Evolutionary conservation across 2,797 vertebrate species (phyloP), one percentile per base, ranked within the genome.

Genomic region (Dipus sagitta): DNA sequence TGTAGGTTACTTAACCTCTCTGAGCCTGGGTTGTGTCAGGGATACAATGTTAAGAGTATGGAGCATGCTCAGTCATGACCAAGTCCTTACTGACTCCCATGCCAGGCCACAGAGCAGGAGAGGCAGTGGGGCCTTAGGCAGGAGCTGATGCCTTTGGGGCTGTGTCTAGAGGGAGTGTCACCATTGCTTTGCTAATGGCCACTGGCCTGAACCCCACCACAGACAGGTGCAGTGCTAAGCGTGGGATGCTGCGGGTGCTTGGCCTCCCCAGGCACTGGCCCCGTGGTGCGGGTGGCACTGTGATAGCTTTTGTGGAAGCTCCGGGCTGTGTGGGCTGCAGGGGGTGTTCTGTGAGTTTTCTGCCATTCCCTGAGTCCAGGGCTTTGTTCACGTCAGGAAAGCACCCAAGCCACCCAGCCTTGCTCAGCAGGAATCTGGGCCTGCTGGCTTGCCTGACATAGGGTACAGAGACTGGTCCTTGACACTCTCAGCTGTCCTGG

Each of bases 21-120:
- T 65, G 94, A 18, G 26, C 77, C 60, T 74, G 32, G 23, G 62
- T 32, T 3, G 1, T 54, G 10, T 30, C 42, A 9, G 71, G 38
- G 11, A 32, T 12, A 28, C 4, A 52, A 47, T 3, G 65, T 20
- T 0, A 0, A 68, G 12, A 28, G 28, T 20, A 24, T 32, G 14
- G 18, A 74, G 1, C 1, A 47, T 70, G 20, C 28, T 74, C 34
- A 30, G 74, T 20, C 30, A 0, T 0, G 34, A 14, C 14, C 52
- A 32, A 21, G 38, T 70, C 80, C 20, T 83, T 28, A 20, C 77
- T 6, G 26, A 47, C 24, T 20, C 30, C 10, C 26, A 32, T 24
- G 30, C 20, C 54, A 17, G 54, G 54, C 54, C 14, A 70, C 17
- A 17, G 47, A 47, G 11, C 11, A 47, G 47, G 47, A 47, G 8